Base-by-base conservation (phyloP, 2,113 vertebrate species). In the Paedocypris sp. region DNA sequence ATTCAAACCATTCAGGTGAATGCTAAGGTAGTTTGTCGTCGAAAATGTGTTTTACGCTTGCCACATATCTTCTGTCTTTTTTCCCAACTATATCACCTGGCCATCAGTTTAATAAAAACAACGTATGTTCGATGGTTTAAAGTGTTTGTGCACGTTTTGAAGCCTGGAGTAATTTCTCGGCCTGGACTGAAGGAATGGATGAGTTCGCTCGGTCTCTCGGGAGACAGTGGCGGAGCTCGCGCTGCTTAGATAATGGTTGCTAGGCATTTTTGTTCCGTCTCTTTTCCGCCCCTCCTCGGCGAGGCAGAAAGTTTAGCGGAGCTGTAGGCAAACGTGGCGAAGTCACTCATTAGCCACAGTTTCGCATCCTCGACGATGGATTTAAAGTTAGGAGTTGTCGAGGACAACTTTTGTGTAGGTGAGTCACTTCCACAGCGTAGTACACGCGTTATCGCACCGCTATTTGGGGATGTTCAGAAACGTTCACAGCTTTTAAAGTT, bases 191-290 rank as follows among this genome's bases (percentile, higher is more conserved):
- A 60, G 67, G 60, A 69, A 69, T 60, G 67, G 61, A 64, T 42
- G 11, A 35, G 50, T 28, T 16, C 39, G 73, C 65, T 66, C 62
- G 18, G 84, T 86, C 82, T 86, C 86, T 80, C 75, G 76, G 83
- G 79, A 80, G 50, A 83, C 83, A 78, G 84, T 80, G 77, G 82
- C 82, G 72, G 75, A 18, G 51, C 60, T 42, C 52, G 62, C 42
- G 64, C 60, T 59, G 73, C 41, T 75, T 70, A 74, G 74, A 73
- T 80, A 73, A 76, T 77, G 75, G 77, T 76, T 78, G 73, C 72
- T 73, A 75, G 64, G 77, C 60, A 68, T 66, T 65, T 58, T 70
- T 62, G 56, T 39, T 61, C 41, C 53, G 38, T 38, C 57, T 61
- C 35, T 52, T 32, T 53, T 60, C 60, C 42, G 18, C 41, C 45